Percentiles rank a stretch among this genome's conserved stretches.
These are phyloP conservation scores for Hylomyscus alleni DNA, from an alignment of 2,797 vertebrate species.

Conservation along the genomic window DNA sequence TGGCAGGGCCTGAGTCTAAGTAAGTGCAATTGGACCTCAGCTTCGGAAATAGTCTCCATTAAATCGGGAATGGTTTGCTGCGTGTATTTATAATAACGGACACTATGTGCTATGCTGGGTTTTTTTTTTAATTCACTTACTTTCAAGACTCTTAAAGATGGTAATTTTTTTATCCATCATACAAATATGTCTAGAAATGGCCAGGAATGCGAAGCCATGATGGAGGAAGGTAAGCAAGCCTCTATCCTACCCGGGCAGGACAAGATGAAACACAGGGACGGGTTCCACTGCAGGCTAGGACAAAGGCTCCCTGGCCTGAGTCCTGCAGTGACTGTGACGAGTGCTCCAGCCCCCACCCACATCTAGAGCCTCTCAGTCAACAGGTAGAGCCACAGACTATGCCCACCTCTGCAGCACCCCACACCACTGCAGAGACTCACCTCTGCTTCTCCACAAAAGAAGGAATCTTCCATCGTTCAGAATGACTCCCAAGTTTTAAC, in stretches of 20 bases:
- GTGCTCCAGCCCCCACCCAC: background rate
- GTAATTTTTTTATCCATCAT: background rate
- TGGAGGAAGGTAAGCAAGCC: background rate
- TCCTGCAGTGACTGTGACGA: background rate
- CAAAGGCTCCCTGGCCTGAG: background rate
- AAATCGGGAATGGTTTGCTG: background rate
- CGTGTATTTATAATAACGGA: background rate
- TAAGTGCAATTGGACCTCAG: background rate
- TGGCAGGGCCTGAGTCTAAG: background rate
- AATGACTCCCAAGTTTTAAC: background rate
- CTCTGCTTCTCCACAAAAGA: background rate
- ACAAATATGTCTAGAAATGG: background rate
- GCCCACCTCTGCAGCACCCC: background rate
- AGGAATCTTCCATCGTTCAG: background rate
- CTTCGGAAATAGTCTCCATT: background rate
- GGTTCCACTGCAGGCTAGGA: background rate
- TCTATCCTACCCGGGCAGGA: background rate
- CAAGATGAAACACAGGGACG: background rate
- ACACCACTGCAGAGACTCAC: background rate
- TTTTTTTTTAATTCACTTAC: background rate
- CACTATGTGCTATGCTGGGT: background rate
- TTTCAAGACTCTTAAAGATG: background rate
- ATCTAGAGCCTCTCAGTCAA: background rate
- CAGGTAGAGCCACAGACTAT: rapidly evolving
- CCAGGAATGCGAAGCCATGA: background rate